A percentile compares a stretch with the other conserved stretches of the same genome.
phyloP scores from a whole-genome alignment of 1,140 invertebrate genomes.

The Pachyrhynchus sulphureomaculatus region DNA sequence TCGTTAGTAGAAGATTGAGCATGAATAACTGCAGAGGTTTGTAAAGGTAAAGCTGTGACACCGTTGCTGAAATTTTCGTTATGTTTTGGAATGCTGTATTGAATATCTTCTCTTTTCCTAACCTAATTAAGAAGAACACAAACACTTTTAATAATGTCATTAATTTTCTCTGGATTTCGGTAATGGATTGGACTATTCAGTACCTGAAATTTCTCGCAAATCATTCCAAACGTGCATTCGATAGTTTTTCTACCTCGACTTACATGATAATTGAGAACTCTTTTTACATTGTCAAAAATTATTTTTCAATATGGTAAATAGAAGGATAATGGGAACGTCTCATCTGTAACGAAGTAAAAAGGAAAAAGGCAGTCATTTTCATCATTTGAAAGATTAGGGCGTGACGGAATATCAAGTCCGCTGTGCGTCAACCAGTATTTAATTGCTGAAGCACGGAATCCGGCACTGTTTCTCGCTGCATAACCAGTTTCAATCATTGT shows the following conservation, averaged over 20 bases:
- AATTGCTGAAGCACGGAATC: conserved; percentile 13
- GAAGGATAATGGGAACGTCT: neutral
- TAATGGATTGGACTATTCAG: neutral
- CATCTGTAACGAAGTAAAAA: neutral
- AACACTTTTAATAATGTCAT: no score
- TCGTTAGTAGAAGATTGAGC: no score
- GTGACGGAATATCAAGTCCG: conserved; percentile 13
- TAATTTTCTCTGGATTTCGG: no score
- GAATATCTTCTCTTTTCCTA: no score
- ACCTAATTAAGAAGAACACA: no score
- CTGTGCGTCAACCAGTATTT: conserved; percentile 9
- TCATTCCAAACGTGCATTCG: neutral
- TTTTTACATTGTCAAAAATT: neutral
- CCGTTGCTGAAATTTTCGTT: no score
- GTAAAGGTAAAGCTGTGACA: no score
- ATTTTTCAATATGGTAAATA: no score
- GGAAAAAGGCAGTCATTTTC: neutral
- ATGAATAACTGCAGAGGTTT: no score
- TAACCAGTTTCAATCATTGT: conserved; percentile 26
- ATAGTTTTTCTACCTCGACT: neutral
- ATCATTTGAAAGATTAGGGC: neutral
- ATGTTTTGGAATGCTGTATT: no score
- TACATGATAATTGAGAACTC: neutral
- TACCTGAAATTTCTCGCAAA: neutral
- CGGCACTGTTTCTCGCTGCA: conserved; percentile 27